A percentile compares a stretch with the other conserved stretches of the same genome.
These are phyloP conservation scores for Puma concolor DNA, from an alignment of 2,113 vertebrate species.

Conservation along the genomic window DNA sequence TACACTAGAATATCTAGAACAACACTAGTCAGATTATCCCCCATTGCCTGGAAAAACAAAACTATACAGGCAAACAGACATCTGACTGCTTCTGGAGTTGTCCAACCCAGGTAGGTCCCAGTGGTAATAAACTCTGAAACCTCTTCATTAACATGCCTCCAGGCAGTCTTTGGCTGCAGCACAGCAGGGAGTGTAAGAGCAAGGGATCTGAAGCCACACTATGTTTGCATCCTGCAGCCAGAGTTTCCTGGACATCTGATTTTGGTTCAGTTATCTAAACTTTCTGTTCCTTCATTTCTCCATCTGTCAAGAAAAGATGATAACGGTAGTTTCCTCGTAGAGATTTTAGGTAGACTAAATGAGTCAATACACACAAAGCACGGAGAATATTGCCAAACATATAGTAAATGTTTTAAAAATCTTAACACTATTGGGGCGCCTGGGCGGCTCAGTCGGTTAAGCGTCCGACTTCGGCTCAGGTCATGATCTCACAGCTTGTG, in stretches of 20 bases:
- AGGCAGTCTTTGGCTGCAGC: not conserved
- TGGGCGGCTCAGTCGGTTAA: too few species aligned
- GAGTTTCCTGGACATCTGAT: not conserved
- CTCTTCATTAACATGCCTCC: not conserved
- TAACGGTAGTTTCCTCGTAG: not conserved
- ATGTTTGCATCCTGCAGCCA: not conserved
- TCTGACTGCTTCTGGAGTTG: not conserved
- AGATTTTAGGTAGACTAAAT: not conserved
- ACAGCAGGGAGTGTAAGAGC: not conserved
- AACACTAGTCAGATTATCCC: not conserved
- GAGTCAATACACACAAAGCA: not conserved
- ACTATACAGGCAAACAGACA: not conserved
- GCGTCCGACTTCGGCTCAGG: too few species aligned
- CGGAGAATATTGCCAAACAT: not conserved
- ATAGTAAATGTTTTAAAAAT: not conserved
- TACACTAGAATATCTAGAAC: not conserved
- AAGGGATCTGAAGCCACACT: not conserved
- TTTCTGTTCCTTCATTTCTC: not conserved
- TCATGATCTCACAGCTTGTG: too few species aligned
- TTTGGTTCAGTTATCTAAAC: not conserved
- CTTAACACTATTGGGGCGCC: not conserved
- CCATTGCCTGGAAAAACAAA: not conserved
- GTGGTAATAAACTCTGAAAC: not conserved
- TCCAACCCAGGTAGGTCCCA: not conserved
- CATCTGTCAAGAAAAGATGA: not conserved